phyloP scores from a whole-genome alignment of 2,113 vertebrate species.

The Protomyctophum bolini region DNA sequence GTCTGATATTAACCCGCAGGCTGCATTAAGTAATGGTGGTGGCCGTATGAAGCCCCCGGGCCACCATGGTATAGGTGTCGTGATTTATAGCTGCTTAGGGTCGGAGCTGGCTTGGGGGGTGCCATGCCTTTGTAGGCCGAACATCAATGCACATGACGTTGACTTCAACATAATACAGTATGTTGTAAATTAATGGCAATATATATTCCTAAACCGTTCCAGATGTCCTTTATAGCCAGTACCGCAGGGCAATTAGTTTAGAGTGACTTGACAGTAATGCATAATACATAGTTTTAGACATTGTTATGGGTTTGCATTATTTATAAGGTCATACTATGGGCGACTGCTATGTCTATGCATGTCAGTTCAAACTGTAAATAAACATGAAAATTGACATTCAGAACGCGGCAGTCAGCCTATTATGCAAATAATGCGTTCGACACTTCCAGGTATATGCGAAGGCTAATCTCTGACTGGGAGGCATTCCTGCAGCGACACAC shows the following conservation, averaged over 20 bases:
- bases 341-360: conserved; percentile 43
- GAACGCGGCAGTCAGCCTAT: conserved; percentile 41
- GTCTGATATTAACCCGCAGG: too few relatives aligned
- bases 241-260: neutral
- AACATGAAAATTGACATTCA: conserved; percentile 59
- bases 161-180: neutral
- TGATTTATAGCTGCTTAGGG: too few relatives aligned
- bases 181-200: conserved; percentile 15
- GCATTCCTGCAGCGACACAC: conserved; percentile 64
- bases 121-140: too few relatives aligned
- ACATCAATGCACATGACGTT: too few relatives aligned
- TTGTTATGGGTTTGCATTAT: conserved; percentile 39
- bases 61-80: too few relatives aligned
- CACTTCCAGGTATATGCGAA: conserved; percentile 46
- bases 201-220: neutral
- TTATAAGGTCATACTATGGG: conserved; percentile 43
- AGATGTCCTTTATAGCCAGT: neutral
- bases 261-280: conserved; percentile 29
- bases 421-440: conserved; percentile 55
- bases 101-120: too few relatives aligned
- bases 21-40: too few relatives aligned
- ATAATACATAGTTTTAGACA: conserved; percentile 53
- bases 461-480: conserved; percentile 65
- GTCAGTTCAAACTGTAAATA: conserved; percentile 41
- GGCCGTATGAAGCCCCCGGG: too few relatives aligned